Conservation (phyloP, 1,140 invertebrate species). For the Drosophila bocki region DNA sequence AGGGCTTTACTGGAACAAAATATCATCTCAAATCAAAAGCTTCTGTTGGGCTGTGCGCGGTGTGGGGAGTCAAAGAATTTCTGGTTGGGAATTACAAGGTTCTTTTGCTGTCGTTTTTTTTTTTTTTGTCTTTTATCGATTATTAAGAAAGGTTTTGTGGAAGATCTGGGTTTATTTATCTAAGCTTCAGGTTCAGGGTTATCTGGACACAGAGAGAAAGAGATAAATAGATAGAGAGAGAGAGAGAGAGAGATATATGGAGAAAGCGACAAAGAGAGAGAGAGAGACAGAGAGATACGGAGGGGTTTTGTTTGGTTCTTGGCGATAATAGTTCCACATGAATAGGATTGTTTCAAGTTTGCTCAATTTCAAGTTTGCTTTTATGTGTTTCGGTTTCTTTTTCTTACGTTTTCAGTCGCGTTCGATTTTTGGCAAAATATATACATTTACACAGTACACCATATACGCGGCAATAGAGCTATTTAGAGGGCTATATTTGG, state of each 20-base stretch:
- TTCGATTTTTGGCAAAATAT: slow-evolving; percentile 40
- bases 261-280: slow-evolving; percentile 34
- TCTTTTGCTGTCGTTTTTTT: slow-evolving; percentile 12
- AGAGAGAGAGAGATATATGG: slow-evolving; percentile 26
- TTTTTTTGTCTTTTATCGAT: slow-evolving; percentile 19
- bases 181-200: slow-evolving; percentile 28
- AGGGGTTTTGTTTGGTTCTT: slow-evolving; percentile 50
- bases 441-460: slow-evolving; percentile 77
- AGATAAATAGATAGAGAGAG: slow-evolving; percentile 19
- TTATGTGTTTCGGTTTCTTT: slow-evolving; percentile 39
- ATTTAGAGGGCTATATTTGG: slow-evolving; percentile 64
- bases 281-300: slow-evolving; percentile 38
- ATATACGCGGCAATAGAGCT: slow-evolving; percentile 85
- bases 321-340: slow-evolving; percentile 48
- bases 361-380: slow-evolving; percentile 77
- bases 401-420: slow-evolving; percentile 36
- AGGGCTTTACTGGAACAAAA: slow-evolving; percentile 29
- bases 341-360: slow-evolving; percentile 47
- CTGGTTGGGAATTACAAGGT: slow-evolving; percentile 24
- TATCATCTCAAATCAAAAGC: slow-evolving; percentile 32
- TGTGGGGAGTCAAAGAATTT: slow-evolving; percentile 33
- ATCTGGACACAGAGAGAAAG: slow-evolving; percentile 38
- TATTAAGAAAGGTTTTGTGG: slow-evolving; percentile 10
- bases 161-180: slow-evolving; percentile 7
- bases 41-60: slow-evolving; percentile 33